phyloP scores from a whole-genome alignment of 2,113 vertebrate species.

The Mesocricetus auratus region DNA sequence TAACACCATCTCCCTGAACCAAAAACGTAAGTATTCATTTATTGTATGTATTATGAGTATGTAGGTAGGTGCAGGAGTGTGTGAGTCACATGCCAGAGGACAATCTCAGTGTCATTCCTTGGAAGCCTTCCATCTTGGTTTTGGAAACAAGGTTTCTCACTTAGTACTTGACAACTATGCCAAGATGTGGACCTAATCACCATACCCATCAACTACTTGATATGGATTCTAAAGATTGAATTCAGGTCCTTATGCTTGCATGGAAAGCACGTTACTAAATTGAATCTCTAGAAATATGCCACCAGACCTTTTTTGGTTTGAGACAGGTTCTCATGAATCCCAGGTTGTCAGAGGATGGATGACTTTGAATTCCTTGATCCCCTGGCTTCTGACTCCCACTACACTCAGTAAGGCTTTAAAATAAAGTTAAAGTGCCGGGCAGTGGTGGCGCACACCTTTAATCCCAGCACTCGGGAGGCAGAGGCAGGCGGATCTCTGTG shows the following conservation, averaged over 20 bases:
- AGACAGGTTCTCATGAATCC: neutral
- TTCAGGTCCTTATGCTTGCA: neutral
- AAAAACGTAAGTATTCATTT: neutral
- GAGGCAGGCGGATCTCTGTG: too few species aligned
- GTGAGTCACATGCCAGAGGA: neutral
- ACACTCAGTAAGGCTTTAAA: neutral
- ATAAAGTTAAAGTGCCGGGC: conserved; percentile 96
- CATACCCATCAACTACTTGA: neutral
- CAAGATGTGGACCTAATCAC: too few species aligned
- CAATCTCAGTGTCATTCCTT: neutral
- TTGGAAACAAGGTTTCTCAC: neutral
- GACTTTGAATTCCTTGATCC: neutral
- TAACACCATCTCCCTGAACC: neutral
- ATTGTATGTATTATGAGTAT: neutral
- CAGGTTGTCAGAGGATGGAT: neutral
- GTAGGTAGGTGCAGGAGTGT: neutral
- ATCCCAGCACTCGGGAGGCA: too few species aligned
- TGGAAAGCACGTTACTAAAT: neutral
- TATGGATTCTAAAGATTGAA: neutral
- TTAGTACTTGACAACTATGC: neutral
- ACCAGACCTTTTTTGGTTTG: neutral
- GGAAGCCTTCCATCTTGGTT: neutral
- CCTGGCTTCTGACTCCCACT: neutral
- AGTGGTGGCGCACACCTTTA: too few species aligned
- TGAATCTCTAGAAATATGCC: neutral